Evolutionary conservation across 2,113 vertebrate species (phyloP), one percentile per base, ranked within the genome.

Genomic region (Thamnaconus septentrionalis): DNA sequence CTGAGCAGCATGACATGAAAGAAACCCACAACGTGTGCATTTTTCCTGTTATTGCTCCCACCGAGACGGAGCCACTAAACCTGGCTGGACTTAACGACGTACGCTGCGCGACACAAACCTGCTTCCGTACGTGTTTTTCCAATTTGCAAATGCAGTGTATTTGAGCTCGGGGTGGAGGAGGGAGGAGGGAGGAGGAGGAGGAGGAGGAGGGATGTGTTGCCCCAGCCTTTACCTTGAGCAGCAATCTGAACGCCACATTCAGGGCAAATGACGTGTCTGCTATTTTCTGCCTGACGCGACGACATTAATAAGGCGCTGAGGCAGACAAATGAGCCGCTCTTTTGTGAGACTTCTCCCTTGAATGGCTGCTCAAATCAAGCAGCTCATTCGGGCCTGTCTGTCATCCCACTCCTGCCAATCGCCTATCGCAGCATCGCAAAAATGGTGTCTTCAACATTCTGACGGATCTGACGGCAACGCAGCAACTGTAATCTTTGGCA

Each of bases 121-220:
- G 53, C 59, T 65, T 66, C 47, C 6, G 31, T 41, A 56, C 57
- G 51, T 60, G 52, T 55, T 47, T 76, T 58, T 7, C 50, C 65
- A n/a, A 53, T 40, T 61, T 62, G 59, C 31, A 80, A 71, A 75
- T 70, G 3, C 73, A 45, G 11, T 52, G 8, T 69, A 64, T 69
- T 47, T 52, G 42, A 59, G 64, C 42, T 45, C 10, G 45, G 51
- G 11, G n/a, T n/a, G 18, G 18, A 1, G 18, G 18, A 31, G 18
- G 18, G 18, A 2, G 2, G 18, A 2, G 2, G 18, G 18, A 1
- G 18, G 18, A 31, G 18, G 18, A 31, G 18, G 18, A 2, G 2
- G 18, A 2, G 2, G 18, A 2, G 18, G 2, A 0, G n/a, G 12
- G 46, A 59, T 50, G 31, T 48, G 5, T 50, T 56, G 5, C 61